Evolutionary conservation across 2,888 invertebrate species (phyloP), one percentile per base, ranked within the genome.

Genomic region (Amorpha juglandis): DNA sequence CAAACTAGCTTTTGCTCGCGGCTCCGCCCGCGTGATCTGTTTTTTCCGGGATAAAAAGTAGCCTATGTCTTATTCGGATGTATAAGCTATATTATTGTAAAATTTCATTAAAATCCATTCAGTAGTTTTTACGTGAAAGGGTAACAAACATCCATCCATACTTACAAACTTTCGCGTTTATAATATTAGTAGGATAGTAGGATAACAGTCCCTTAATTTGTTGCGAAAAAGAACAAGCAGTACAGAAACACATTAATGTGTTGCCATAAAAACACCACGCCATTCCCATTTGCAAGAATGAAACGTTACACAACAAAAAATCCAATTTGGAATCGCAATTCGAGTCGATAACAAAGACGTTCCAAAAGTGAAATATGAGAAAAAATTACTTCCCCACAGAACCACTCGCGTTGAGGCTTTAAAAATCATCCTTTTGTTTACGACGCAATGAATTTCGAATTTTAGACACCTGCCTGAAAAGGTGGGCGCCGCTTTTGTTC

Each of bases 371-470:
- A 82, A 83, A 81, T 81, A 86, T 81, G 77, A 74, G 77, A 74
- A 74, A 74, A 77, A 76, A 70, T 70, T 72, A 72, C 72, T 71
- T 74, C 75, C 72, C 71, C 65, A 63, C 68, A 68, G 74, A 75
- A 77, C 77, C 74, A 75, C 78, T 79, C 79, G 74, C 75, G 74
- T 71, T 71, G 77, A 77, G 72, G 81, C 75, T 84, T 83, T 81
- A 83, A 88, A 88, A 89, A 86, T 83, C 77, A 80, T 83, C 79
- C 83, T 82, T 83, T 88, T 90, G 88, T 90, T 88, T 89, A 87
- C 84, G 85, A 80, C 79, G 87, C 87, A 85, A 90, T 90, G 89
- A 89, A 90, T 90, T 86, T 78, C 74, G 80, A 82, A 87, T 87
- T 86, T 84, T 83, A 86, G 87, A 84, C 85, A 87, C 84, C 88